Base-by-base conservation (phyloP, 1,140 invertebrate species). In the Drosophila nannoptera region DNA sequence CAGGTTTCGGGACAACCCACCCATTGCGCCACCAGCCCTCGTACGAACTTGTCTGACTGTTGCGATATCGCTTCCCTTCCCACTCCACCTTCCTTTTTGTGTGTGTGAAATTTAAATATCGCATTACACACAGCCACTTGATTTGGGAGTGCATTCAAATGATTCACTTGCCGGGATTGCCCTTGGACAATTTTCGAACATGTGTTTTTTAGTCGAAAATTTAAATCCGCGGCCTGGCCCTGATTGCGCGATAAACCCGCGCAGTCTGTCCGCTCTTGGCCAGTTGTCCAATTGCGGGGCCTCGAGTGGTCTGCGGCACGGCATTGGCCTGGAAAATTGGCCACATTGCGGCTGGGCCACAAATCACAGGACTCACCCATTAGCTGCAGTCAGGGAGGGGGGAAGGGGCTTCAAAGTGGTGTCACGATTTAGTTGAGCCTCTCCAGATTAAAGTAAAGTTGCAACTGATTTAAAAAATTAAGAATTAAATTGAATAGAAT, bases 111-210 rank as follows among this genome's bases (percentile, higher is more conserved):
- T 84, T 84, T 81, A 81, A 86, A 84, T 84, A 84, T 84, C 81
- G 81, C 81, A 84, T 84, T 84, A 84, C 81, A 77, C 36, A 77
- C 81, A 84, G 77, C 49, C 81, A 86, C 81, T 84, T 84, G 81
- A 81, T 74, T 84, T 86, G 75, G 75, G 68, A 86, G 76, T 65
- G 45, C 60, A 84, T 86, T 86, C 32, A 86, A 84, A 80, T 81
- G 77, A 72, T 84, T 84, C 78, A 83, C 78, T 83, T 84, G 77
- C 67, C 64, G 9, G 22, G 36, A 6, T 43, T 58, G 56, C 77
- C 73, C 73, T 77, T 80, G 63, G 80, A 65, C 73, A 62, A 86
- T 84, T 81, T 84, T 50, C 63, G 62, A 75, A 75, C 80, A 84
- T 86, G 80, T 84, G 80, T 86, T 84, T 84, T 84, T 72, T 68